A percentile compares a stretch with the other conserved stretches of the same genome.
phyloP scores from a whole-genome alignment of 2,113 vertebrate species.

The Oreochromis aureus region DNA sequence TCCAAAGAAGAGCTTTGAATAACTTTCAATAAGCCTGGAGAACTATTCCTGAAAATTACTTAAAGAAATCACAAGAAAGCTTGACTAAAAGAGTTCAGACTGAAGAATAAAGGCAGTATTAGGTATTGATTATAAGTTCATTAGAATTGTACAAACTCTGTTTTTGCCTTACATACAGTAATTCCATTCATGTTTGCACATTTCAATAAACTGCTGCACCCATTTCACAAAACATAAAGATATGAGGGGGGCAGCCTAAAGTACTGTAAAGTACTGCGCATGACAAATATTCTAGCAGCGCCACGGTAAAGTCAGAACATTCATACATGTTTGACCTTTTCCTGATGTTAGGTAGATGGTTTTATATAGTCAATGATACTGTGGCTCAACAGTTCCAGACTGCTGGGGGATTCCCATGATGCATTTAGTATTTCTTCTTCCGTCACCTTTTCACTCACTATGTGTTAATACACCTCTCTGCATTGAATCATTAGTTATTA shows the following conservation, averaged over 20 bases:
- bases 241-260: background rate
- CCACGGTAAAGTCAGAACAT: background rate
- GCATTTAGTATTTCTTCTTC: background rate
- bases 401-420: background rate
- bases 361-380: background rate
- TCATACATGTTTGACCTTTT: background rate
- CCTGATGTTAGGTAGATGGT: accelerated
- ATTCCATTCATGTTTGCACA: background rate
- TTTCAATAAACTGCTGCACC: background rate
- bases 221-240: background rate
- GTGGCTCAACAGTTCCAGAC: background rate
- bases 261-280: background rate
- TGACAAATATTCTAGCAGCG: background rate
- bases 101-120: background rate
- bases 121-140: background rate
- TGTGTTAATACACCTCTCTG: too few species aligned
- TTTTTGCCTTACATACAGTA: background rate
- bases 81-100: background rate
- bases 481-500: too few species aligned
- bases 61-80: background rate
- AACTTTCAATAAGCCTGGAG: background rate
- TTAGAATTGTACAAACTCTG: background rate
- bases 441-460: too few species aligned
- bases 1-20: background rate
- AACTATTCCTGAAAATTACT: background rate